phyloP scores from a whole-genome alignment of 2,113 vertebrate genomes.

The Anguilla japonica region DNA sequence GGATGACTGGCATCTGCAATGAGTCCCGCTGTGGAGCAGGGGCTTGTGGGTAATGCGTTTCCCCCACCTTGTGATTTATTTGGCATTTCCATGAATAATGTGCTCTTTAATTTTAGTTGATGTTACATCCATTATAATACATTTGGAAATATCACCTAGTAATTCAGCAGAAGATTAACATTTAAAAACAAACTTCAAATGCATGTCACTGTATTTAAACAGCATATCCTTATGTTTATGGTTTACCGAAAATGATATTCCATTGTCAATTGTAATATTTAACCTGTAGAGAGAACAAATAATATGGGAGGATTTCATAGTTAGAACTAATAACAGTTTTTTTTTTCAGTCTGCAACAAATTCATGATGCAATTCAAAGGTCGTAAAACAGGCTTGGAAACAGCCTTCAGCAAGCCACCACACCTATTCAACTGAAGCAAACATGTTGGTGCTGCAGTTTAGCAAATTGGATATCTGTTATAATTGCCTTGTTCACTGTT shows the following conservation, averaged over 20 bases:
- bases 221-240: conserved; percentile 4
- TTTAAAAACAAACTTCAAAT: conserved; percentile 19
- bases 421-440: conserved; percentile 9
- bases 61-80: conserved; percentile 24
- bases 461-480: conserved; percentile 22
- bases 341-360: conserved; percentile 56
- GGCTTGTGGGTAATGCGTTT: conserved; percentile 21
- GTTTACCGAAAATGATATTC: neutral
- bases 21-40: neutral
- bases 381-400: conserved; percentile 8
- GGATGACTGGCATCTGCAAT: neutral
- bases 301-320: neutral
- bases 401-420: neutral
- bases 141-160: conserved; percentile 19
- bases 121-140: conserved; percentile 36
- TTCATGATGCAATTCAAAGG: conserved; percentile 65
- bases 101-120: conserved; percentile 36
- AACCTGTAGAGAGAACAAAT: conserved; percentile 24
- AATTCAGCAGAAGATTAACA: conserved; percentile 16
- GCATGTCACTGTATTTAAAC: conserved; percentile 10
- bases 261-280: conserved; percentile 28
- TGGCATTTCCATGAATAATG: conserved; percentile 32
- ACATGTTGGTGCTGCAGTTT: conserved; percentile 4
- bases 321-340: neutral
- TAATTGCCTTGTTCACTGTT: conserved; percentile 4